These are phyloP conservation scores for Epirrita christyi DNA, from an alignment of 2,888 invertebrate genomes.

Conservation along the genomic window DNA sequence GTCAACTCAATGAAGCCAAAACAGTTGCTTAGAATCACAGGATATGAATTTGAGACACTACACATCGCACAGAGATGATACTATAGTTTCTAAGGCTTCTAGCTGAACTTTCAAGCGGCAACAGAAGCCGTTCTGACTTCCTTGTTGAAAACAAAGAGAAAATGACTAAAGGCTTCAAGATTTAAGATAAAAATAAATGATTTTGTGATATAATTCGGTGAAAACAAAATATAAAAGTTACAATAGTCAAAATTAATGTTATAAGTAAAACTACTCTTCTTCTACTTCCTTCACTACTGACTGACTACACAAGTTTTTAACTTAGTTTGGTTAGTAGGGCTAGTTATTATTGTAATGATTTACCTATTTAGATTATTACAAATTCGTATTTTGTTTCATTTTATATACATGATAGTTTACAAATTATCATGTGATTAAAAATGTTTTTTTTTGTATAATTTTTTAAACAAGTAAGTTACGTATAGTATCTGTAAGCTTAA, in stretches of 20 bases:
- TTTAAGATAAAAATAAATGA: no score
- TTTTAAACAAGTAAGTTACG: no score
- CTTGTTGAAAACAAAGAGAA: not conserved
- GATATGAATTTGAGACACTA: slow-evolving; percentile 12
- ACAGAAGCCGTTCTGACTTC: slow-evolving; percentile 2
- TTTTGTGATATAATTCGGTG: no score
- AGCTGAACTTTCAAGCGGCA: no score
- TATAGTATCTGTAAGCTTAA: not conserved
- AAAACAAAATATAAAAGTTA: slow-evolving; percentile 15
- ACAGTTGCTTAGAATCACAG: slow-evolving; percentile 6
- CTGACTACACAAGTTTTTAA: no score
- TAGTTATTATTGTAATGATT: no score
- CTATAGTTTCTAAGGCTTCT: slow-evolving; percentile 10
- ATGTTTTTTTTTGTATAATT: slow-evolving; percentile 3
- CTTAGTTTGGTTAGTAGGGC: no score
- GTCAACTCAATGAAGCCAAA: slow-evolving; percentile 16
- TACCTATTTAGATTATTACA: no score
- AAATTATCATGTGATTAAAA: slow-evolving; percentile 17
- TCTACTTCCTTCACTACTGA: no score
- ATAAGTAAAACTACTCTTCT: slow-evolving; percentile 4
- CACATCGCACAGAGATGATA: slow-evolving; percentile 20
- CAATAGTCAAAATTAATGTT: slow-evolving; percentile 17
- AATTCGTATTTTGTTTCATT: no score
- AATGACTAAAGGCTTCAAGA: no score
- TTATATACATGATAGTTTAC: no score